Conservation (phyloP, 2,113 vertebrate species). For the Etia nguti region DNA sequence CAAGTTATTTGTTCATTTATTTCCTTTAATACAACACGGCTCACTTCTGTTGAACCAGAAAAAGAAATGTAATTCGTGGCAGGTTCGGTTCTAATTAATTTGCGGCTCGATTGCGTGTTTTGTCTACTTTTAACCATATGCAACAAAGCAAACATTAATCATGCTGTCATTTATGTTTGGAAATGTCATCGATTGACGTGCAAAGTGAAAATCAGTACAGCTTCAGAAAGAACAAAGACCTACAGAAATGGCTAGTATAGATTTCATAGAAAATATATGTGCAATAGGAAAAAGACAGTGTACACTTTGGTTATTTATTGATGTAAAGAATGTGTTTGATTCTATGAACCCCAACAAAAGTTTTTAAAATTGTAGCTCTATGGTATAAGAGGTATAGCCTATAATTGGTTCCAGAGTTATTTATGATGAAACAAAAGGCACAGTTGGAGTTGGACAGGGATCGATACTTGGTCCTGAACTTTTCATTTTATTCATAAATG, state of each 20-base stretch:
- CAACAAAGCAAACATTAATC: not conserved
- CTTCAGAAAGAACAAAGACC: not conserved
- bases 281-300: not conserved
- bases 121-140: not conserved
- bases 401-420: not conserved
- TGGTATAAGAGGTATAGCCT: not conserved
- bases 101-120: not conserved
- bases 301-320: no score
- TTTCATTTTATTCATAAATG: not conserved
- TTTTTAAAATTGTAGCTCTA: not conserved
- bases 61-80: not conserved
- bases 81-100: constrained; percentile 4
- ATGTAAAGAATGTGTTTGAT: no score
- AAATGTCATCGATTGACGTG: not conserved
- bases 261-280: not conserved
- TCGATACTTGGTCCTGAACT: not conserved
- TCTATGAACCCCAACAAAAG: not conserved
- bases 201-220: not conserved
- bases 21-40: not conserved
- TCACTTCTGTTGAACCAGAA: not conserved
- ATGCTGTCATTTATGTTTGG: not conserved
- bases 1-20: not conserved
- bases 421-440: not conserved
- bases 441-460: not conserved
- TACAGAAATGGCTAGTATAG: not conserved